Evolutionary conservation across 2,113 vertebrate species (phyloP).

Genomic region (Cynocephalus volans): DNA sequence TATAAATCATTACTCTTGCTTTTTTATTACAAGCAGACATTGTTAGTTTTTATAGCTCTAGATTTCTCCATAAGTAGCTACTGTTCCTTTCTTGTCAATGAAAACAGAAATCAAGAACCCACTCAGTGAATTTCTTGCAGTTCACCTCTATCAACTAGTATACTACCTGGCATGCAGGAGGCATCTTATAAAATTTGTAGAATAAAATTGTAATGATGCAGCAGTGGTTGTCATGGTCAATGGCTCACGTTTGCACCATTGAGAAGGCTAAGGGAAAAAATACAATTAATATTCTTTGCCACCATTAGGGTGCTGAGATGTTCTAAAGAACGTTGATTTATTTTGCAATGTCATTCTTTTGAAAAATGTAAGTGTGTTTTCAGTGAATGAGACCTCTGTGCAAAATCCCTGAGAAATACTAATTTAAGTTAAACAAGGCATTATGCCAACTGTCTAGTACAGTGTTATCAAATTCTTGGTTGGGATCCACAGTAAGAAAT

Average conservation of each 20-base stretch:
- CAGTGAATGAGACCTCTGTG: background rate
- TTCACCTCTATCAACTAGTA: background rate
- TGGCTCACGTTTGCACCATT: background rate
- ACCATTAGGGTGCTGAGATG: background rate
- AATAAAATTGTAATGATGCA: background rate
- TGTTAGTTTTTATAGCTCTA: background rate
- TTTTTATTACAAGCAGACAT: background rate
- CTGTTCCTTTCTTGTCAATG: background rate
- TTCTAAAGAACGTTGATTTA: background rate
- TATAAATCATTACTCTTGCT: background rate
- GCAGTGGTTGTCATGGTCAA: background rate
- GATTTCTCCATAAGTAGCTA: background rate
- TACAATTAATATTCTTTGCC: background rate
- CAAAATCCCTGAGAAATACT: background rate
- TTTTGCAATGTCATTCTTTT: background rate
- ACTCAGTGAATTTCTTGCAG: background rate
- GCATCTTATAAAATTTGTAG: no score
- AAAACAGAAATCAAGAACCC: background rate
- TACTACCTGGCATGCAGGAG: background rate
- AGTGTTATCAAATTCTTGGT: background rate
- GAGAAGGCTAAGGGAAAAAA: background rate
- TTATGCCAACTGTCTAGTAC: background rate
- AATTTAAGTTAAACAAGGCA: conserved; percentile 19
- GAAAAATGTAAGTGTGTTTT: background rate
- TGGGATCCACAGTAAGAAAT: background rate